Evolutionary conservation across 2,888 invertebrate genomes (phyloP).

Genomic region (Pimpla rufipes): DNA sequence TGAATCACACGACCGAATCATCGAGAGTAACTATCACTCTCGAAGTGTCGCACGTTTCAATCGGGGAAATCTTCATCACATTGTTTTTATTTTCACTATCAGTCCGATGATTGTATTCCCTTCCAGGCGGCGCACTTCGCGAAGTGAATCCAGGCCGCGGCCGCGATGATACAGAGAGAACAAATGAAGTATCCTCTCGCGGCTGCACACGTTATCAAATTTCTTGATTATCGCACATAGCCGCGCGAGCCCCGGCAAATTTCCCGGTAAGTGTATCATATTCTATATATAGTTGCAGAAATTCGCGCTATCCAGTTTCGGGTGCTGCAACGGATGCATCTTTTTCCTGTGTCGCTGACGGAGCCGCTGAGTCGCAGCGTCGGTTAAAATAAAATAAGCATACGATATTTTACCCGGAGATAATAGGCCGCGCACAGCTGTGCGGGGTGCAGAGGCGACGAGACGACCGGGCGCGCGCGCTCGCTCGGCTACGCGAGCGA

Average conservation of each 20-base stretch:
- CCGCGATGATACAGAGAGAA: not conserved
- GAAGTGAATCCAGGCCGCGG: not conserved
- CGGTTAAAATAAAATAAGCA: constrained; percentile 15
- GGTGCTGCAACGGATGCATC: constrained; percentile 17
- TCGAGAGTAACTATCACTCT: not conserved
- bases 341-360: constrained; percentile 23
- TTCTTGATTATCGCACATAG: constrained; percentile 11
- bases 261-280: constrained; percentile 9
- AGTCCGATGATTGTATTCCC: constrained; percentile 15
- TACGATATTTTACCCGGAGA: constrained; percentile 8
- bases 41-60: not conserved
- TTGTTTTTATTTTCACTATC: not conserved
- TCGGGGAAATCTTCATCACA: not conserved
- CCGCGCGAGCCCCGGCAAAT: not conserved
- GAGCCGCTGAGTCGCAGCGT: constrained; percentile 1
- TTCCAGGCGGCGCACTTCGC: not conserved
- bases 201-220: constrained; percentile 9
- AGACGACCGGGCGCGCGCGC: too few relatives aligned
- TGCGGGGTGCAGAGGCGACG: not conserved
- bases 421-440: constrained; percentile 1
- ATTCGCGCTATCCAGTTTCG: constrained; percentile 3
- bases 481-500: too few relatives aligned
- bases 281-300: constrained; percentile 4
- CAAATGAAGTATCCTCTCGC: not conserved
- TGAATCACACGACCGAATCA: constrained; percentile 6